These are phyloP conservation scores for Neomonachus schauinslandi DNA, from an alignment of 2,113 vertebrate genomes.

Conservation along the genomic window DNA sequence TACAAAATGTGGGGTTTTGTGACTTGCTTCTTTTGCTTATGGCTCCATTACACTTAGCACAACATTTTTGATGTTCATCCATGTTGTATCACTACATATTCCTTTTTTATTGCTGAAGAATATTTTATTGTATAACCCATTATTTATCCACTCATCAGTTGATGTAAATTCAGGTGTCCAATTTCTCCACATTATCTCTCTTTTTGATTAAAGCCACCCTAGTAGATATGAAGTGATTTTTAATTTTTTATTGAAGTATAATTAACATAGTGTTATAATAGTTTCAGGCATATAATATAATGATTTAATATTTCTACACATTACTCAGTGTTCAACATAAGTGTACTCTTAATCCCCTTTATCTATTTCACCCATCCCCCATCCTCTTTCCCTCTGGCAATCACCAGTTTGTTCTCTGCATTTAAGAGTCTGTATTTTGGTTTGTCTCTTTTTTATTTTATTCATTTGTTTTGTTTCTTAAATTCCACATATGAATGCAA, in stretches of 20 bases:
- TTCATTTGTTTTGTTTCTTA: not conserved
- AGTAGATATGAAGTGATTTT: not conserved
- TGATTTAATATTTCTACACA: not conserved
- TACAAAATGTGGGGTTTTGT: not conserved
- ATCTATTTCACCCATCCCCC: not conserved
- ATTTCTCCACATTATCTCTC: not conserved
- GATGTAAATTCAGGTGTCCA: not conserved
- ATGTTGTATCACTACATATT: not conserved
- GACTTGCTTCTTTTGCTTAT: not conserved
- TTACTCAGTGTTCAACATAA: not conserved
- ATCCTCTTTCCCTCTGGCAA: not conserved
- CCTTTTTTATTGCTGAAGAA: not conserved
- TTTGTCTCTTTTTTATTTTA: not conserved
- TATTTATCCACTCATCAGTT: not conserved
- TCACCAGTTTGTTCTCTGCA: not conserved
- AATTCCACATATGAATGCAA: not conserved
- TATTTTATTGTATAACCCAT: not conserved
- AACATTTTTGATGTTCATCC: not conserved
- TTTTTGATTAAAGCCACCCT: not conserved
- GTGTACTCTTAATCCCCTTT: not conserved
- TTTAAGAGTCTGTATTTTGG: not conserved
- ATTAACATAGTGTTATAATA: not conserved
- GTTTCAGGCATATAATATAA: not conserved
- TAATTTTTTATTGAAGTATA: not conserved
- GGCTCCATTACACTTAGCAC: not conserved